Conservation (phyloP, 2,888 invertebrate genomes). For the Polyommatus icarus region DNA sequence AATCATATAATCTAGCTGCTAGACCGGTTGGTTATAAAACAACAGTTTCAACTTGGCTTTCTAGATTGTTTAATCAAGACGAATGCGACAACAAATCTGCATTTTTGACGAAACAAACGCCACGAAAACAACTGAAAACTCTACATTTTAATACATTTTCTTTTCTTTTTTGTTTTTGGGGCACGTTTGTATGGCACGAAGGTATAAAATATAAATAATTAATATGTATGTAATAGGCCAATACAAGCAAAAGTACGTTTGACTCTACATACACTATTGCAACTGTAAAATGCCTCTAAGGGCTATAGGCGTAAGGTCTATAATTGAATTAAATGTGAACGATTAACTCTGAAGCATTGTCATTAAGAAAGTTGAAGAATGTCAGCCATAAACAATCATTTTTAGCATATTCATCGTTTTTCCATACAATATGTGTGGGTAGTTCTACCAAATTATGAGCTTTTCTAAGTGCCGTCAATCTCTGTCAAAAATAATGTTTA, state of each 20-base stretch:
- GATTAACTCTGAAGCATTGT: not conserved
- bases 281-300: not conserved
- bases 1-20: not conserved
- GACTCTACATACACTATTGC: not conserved
- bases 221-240: not conserved
- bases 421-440: slow-evolving; percentile 22
- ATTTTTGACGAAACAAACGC: not conserved
- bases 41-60: not conserved
- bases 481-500: slow-evolving; percentile 10
- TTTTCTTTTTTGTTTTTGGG: not conserved
- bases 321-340: not conserved
- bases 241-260: not conserved
- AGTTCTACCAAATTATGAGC: not conserved
- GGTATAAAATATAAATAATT: not conserved
- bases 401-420: slow-evolving; percentile 23
- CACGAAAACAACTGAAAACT: not conserved
- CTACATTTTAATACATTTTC: not conserved
- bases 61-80: not conserved
- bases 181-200: not conserved
- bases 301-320: not conserved
- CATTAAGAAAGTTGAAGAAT: slow-evolving; percentile 15
- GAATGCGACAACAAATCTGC: not conserved
- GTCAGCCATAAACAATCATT: slow-evolving; percentile 24
- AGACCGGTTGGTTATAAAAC: slow-evolving; percentile 10
- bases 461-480: not conserved